Conservation (phyloP, 2,888 invertebrate species). For the Criorhina ranunculi region DNA sequence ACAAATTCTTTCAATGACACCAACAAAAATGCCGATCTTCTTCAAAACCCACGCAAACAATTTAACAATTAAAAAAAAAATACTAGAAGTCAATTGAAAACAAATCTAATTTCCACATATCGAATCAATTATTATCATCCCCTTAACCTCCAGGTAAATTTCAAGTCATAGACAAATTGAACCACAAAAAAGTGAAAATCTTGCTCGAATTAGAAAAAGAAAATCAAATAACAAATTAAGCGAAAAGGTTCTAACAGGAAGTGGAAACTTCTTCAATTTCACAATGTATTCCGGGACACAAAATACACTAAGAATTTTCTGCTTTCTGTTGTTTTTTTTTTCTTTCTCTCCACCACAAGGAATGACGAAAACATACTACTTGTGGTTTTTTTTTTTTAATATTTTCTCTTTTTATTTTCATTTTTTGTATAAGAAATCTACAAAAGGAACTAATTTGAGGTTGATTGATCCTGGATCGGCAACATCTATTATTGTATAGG, state of each 20-base stretch:
- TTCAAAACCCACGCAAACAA: slow-evolving; percentile 20
- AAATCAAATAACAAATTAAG: slow-evolving; percentile 53
- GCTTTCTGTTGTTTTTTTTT: too few relatives aligned
- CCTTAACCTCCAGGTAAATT: slow-evolving; percentile 45
- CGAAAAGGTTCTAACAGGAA: slow-evolving; percentile 66
- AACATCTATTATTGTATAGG: slow-evolving; percentile 52
- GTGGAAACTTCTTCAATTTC: slow-evolving; percentile 60
- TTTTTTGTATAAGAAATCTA: slow-evolving; percentile 37
- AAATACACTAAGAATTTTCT: slow-evolving; percentile 19
- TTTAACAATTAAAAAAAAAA: slow-evolving; percentile 2
- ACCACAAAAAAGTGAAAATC: slow-evolving; percentile 13
- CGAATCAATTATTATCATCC: slow-evolving; percentile 34
- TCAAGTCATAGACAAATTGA: slow-evolving; percentile 25
- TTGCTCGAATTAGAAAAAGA: slow-evolving; percentile 44
- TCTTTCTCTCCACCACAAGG: slow-evolving; percentile 31
- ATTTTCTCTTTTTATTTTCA: slow-evolving; percentile 18
- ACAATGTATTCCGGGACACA: slow-evolving; percentile 26
- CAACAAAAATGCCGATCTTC: too few relatives aligned
- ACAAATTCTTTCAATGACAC: too few relatives aligned
- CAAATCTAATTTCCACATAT: slow-evolving; percentile 22
- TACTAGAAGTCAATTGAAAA: slow-evolving; percentile 52
- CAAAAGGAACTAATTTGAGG: slow-evolving; percentile 73
- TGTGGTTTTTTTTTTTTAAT: slow-evolving; percentile 64
- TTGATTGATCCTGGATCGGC: slow-evolving; percentile 71
- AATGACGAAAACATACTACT: slow-evolving; percentile 38